phyloP scores from a whole-genome alignment of 2,888 invertebrate species.

The Hypercompe scribonia region DNA sequence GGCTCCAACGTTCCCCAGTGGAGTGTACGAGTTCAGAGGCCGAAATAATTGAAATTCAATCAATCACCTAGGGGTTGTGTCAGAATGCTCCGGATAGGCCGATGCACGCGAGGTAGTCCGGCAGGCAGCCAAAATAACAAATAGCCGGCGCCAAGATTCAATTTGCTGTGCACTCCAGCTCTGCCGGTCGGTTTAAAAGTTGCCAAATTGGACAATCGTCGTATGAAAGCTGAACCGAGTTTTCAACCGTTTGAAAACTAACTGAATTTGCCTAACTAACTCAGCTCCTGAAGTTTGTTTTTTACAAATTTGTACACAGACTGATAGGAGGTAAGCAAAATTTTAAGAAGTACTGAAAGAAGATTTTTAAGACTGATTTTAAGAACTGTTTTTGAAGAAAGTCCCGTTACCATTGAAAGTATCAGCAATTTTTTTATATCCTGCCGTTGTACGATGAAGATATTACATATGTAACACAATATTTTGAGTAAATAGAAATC shows the following conservation, averaged over 20 bases:
- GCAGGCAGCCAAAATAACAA: constrained; percentile 60
- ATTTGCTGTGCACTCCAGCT: constrained; percentile 69
- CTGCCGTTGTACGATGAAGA: too few relatives aligned
- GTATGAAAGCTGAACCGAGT: constrained; percentile 52
- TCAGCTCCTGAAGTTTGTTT: not conserved
- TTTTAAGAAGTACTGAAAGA: too few relatives aligned
- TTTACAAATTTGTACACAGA: not conserved
- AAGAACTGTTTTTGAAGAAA: too few relatives aligned
- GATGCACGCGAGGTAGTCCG: constrained; percentile 23
- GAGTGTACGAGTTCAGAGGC: constrained; percentile 21
- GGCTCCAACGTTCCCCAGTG: not conserved
- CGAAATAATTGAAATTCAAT: constrained; percentile 37
- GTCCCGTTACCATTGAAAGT: too few relatives aligned
- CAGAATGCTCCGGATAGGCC: constrained; percentile 17
- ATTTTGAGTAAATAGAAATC: not conserved
- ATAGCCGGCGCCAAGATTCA: constrained; percentile 69
- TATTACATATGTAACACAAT: too few relatives aligned
- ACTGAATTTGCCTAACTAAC: constrained; percentile 37
- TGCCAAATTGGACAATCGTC: constrained; percentile 69
- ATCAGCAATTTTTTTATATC: too few relatives aligned
- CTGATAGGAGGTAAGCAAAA: not conserved
- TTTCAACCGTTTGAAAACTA: constrained; percentile 35
- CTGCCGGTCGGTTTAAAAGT: constrained; percentile 60
- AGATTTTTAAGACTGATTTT: too few relatives aligned
- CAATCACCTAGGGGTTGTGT: constrained; percentile 29